Evolutionary conservation across 2,888 invertebrate genomes (phyloP), one percentile per base, ranked within the genome.

Genomic region (Catocala sponsa): DNA sequence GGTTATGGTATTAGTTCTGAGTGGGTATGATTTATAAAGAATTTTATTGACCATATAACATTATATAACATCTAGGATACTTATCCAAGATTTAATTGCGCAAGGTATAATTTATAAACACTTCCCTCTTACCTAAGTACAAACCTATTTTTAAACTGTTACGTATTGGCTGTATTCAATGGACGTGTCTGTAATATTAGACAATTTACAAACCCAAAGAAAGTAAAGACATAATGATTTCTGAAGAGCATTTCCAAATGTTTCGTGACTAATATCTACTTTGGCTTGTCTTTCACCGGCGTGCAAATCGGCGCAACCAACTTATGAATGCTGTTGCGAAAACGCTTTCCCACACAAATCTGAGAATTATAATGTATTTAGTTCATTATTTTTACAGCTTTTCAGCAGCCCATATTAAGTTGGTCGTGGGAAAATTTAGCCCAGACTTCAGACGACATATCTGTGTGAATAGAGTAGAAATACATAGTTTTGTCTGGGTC

Each of bases 401-500:
- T n/a, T 42, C 4, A 53, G 7, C 54, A 6, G 65, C 51, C 70
- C 61, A 67, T 54, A 48, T 0, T 52, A 65, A 58, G 13, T 67
- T 75, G 67, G 72, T 49, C 6, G 38, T 48, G 35, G 56, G 66
- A 70, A 70, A 72, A 76, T 77, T 74, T 77, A 76, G 76, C 63
- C 69, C 79, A 83, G 84, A 81, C 86, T 78, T 70, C 46, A 77
- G 63, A 71, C 75, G 62, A 71, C 67, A 80, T 71, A 77, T 55
- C 60, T 76, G 63, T 73, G 66, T 75, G 61, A 76, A 78, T 72
- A 72, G 59, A 75, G 81, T 83, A 79, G 69, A 70, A 74, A 71
- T 65, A 73, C 72, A 89, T 83, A 89, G 79, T 71, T 70, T 71
- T 72, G 92, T 91, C 92, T 91, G 92, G 87, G 80, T 79, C 81